Evolutionary conservation across 2,888 invertebrate species (phyloP), one percentile per base, ranked within the genome.

Genomic region (Isoperla grammatica): DNA sequence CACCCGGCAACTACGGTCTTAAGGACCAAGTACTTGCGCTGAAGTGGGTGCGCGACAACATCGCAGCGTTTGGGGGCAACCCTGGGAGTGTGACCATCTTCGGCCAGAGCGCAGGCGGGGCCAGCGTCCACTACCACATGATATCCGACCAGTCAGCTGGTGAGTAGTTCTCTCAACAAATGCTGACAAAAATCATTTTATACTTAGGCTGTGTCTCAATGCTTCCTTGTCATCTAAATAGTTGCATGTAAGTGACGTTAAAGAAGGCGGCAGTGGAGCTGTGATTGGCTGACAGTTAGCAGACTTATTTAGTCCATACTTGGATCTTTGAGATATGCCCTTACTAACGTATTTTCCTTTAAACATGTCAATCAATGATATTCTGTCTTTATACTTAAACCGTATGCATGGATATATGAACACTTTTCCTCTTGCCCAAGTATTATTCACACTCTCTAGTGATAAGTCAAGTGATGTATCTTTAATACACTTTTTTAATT

Each of bases 1-100:
- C 83, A 1, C 77, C 84, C 0, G 86, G 86, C 13, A 86, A 86
- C 71, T 82, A 82, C 74, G 84, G 83, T 0, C 72, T 84, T 0
- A 84, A 84, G 76, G 82, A 65, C 54, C 65, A 64, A 50, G 59
- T 59, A 40, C 35, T 57, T 4, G 64, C 56, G 12, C 62, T 65
- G 57, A 45, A 40, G 20, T 65, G 65, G 65, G 65, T 64, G n/a
- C 50, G 48, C 22, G 35, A 59, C 29, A 58, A 37, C 39, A 53
- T 53, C n/a, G 53, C 53, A 37, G 39, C 17, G 39, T 53, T 53
- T 20, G 53, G 53, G 9, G 53, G 53, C 19, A 19, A 53, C 39
- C 19, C 39, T 6, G 53, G n/a, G 20, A 39, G 39, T 19, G 53
- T 53, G 19, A 53, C 53, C 17, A 37, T 53, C 8, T 53, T 53